Evolutionary conservation across 2,797 vertebrate genomes (phyloP).

Genomic region (Arctocebus calabarensis): DNA sequence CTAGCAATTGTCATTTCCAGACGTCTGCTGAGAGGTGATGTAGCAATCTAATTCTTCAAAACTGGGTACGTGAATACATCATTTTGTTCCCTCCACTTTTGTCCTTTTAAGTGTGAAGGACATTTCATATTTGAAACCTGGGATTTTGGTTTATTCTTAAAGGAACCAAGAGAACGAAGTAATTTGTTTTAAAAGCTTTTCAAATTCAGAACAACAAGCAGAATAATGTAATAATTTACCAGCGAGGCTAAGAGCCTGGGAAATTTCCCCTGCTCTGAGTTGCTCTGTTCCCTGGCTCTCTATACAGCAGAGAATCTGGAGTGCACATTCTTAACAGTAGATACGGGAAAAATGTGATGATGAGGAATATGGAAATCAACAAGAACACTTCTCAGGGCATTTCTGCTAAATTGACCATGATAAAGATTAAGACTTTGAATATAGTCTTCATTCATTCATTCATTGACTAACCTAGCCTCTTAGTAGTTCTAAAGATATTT

Average conservation of each 20-base stretch:
- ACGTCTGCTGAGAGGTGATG: not conserved
- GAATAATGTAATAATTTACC: constrained; percentile 22
- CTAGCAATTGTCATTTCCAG: constrained; percentile 53
- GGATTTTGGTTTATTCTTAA: constrained; percentile 7
- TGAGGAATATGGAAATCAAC: constrained; percentile 1
- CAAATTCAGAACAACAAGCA: not conserved
- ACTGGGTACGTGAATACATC: not conserved
- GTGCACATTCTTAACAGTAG: not conserved
- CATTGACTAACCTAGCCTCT: not conserved
- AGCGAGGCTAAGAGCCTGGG: not conserved
- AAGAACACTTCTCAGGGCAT: not conserved
- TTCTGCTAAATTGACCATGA: constrained; percentile 1
- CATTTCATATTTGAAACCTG: constrained; percentile 58
- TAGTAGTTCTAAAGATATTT: not conserved
- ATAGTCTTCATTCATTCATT: not conserved
- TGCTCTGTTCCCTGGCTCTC: not conserved
- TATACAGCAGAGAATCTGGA: not conserved
- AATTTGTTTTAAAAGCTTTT: constrained; percentile 41
- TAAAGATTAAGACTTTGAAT: not conserved
- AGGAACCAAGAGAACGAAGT: not conserved
- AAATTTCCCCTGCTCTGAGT: not conserved
- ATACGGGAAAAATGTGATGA: not conserved
- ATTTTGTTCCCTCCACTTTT: not conserved
- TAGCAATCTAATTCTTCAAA: constrained; percentile 55
- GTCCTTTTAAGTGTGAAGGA: constrained; percentile 28